phyloP scores from a whole-genome alignment of 2,113 vertebrate genomes.

The Hyaena hyaena region DNA sequence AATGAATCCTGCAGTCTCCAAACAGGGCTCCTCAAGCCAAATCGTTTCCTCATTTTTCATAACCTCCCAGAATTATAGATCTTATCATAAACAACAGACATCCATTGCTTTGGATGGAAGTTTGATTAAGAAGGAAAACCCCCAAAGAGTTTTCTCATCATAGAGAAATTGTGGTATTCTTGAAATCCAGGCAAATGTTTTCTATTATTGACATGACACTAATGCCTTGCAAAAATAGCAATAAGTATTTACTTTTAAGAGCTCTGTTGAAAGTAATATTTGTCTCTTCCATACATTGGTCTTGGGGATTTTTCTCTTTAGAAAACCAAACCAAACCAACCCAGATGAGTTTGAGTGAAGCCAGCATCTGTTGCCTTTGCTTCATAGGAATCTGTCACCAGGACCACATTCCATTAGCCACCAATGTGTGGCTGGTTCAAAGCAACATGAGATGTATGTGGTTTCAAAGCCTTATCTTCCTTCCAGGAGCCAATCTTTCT shows the following conservation, averaged over 20 bases:
- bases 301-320: background rate
- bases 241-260: background rate
- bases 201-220: background rate
- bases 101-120: background rate
- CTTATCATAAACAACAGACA: background rate
- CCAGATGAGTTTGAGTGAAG: background rate
- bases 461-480: background rate
- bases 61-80: background rate
- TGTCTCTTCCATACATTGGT: background rate
- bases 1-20: background rate
- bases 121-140: background rate
- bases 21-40: background rate
- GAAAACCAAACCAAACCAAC: background rate
- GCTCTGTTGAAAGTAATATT: slow-evolving; percentile 2
- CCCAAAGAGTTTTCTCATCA: background rate
- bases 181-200: slow-evolving; percentile 4
- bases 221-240: background rate
- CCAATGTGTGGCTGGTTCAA: background rate
- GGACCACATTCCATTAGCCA: background rate
- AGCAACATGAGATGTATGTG: background rate
- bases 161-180: background rate
- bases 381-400: background rate
- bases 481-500: background rate
- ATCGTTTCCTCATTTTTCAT: background rate
- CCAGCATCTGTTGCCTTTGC: background rate